A percentile compares a stretch with the other conserved stretches of the same genome.
phyloP scores from a whole-genome alignment of 2,888 invertebrate species.

The Pammene aurita region DNA sequence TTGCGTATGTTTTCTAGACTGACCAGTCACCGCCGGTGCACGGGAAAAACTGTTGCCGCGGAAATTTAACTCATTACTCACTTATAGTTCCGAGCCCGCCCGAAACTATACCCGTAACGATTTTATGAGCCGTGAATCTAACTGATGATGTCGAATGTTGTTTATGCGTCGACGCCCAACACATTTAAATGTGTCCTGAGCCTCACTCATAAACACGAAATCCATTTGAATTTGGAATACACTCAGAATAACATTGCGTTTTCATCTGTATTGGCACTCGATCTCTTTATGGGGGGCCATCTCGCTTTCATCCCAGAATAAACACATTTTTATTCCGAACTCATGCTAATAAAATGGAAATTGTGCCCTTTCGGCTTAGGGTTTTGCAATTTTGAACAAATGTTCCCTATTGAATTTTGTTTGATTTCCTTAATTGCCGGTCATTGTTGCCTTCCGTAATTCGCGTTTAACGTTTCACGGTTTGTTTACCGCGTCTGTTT shows the following conservation, averaged over 20 bases:
- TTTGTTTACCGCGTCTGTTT: slow-evolving; percentile 37
- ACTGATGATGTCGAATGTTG: slow-evolving; percentile 22
- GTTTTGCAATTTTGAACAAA: slow-evolving; percentile 75
- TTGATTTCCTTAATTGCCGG: slow-evolving; percentile 71
- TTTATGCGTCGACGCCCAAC: slow-evolving; percentile 8
- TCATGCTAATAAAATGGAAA: slow-evolving; percentile 80
- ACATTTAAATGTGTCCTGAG: slow-evolving; percentile 29
- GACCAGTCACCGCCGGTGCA: slow-evolving; percentile 38
- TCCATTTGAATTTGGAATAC: slow-evolving; percentile 60
- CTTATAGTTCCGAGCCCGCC: background rate
- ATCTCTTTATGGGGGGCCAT: slow-evolving; percentile 69
- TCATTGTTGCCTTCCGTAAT: slow-evolving; percentile 48
- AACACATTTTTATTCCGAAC: slow-evolving; percentile 79
- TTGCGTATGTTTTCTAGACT: slow-evolving; percentile 50
- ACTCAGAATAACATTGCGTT: slow-evolving; percentile 59
- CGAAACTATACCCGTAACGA: slow-evolving; percentile 6
- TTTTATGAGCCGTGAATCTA: slow-evolving; percentile 23
- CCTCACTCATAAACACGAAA: slow-evolving; percentile 46
- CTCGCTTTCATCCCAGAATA: slow-evolving; percentile 73
- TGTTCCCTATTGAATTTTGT: slow-evolving; percentile 77
- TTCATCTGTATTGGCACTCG: slow-evolving; percentile 67
- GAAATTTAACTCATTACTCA: slow-evolving; percentile 16
- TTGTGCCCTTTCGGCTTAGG: slow-evolving; percentile 74
- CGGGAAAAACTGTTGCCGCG: slow-evolving; percentile 1
- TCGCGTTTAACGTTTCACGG: slow-evolving; percentile 37